Evolutionary conservation across 2,113 vertebrate genomes (phyloP).

Genomic region (Chionis minor): DNA sequence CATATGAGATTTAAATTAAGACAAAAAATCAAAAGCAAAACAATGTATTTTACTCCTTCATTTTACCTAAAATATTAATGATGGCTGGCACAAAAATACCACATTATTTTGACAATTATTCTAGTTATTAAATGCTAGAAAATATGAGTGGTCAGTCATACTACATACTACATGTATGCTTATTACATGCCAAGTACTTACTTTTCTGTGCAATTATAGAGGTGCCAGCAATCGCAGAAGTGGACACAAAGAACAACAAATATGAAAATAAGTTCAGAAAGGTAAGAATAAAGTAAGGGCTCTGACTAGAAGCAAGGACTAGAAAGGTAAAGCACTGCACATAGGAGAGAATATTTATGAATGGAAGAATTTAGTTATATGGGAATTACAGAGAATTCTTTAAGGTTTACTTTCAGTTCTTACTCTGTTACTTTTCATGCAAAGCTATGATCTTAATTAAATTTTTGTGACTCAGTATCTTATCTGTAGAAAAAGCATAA

Average conservation of each 20-base stretch:
- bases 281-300: neutral
- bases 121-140: neutral
- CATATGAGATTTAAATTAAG: neutral
- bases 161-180: neutral
- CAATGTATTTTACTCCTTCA: neutral
- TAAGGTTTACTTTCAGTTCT: neutral
- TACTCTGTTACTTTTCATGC: neutral
- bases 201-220: neutral
- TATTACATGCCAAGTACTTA: neutral
- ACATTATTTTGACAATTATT: neutral
- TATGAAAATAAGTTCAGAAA: neutral
- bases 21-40: neutral
- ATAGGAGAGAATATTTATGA: neutral
- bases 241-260: neutral
- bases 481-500: neutral
- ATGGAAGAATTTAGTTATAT: neutral
- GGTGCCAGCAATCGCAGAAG: neutral
- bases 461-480: neutral
- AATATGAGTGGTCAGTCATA: neutral
- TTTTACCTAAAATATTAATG: neutral
- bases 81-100: neutral
- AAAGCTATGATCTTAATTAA: neutral
- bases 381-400: neutral
- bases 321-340: neutral
- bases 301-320: neutral